Percentiles rank a stretch among this genome's conserved stretches.
Evolutionary conservation across 2,113 vertebrate genomes (phyloP).

Genomic region (Hystrix brachyura): DNA sequence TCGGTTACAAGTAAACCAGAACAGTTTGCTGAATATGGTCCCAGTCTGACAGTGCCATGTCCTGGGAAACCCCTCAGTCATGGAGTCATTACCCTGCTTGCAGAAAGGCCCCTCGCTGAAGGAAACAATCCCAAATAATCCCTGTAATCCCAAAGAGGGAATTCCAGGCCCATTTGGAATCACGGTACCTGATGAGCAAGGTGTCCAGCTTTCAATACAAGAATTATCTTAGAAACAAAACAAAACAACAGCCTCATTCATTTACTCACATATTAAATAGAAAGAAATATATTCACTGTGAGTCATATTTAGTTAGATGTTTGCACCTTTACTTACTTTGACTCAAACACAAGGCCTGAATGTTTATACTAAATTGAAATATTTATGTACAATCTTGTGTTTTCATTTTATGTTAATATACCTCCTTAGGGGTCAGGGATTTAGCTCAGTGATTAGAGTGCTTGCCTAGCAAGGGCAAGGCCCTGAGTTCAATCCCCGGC

Average conservation of each 20-base stretch:
- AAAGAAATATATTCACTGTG: slow-evolving; percentile 46
- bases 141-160: neutral
- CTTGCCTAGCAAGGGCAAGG: too few species aligned
- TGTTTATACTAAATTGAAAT: slow-evolving; percentile 46
- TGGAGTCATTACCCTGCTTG: neutral
- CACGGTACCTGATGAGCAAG: neutral
- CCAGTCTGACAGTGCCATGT: neutral
- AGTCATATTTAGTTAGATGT: slow-evolving; percentile 20
- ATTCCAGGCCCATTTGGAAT: neutral
- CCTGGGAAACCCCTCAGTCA: neutral
- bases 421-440: neutral
- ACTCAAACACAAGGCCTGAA: neutral
- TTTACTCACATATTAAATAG: slow-evolving; percentile 15
- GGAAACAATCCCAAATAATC: neutral
- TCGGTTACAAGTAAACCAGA: neutral
- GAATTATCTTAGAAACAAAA: neutral
- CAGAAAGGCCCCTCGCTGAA: neutral
- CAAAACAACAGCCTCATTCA: neutral
- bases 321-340: neutral
- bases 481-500: too few species aligned
- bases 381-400: neutral
- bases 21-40: neutral
- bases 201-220: neutral
- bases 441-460: too few species aligned
- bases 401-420: slow-evolving; percentile 58